Evolutionary conservation across 2,113 vertebrate genomes (phyloP).

Genomic region (Columba janthina): DNA sequence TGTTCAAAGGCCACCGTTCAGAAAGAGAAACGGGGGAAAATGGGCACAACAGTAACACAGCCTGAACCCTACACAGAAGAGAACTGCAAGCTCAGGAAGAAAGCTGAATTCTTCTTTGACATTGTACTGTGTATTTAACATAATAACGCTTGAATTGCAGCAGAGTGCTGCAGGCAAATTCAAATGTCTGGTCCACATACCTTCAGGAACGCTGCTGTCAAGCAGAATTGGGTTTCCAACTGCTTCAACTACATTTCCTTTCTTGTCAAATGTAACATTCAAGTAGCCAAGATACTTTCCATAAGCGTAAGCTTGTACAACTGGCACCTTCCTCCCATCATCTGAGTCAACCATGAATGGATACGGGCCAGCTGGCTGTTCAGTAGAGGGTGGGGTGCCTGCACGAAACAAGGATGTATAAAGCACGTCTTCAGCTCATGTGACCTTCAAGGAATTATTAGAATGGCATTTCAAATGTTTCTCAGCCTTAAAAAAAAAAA

Average conservation of each 20-base stretch:
- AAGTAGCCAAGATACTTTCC: slow-evolving; percentile 92
- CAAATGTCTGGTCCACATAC: slow-evolving; percentile 51
- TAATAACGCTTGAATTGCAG: background rate
- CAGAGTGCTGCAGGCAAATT: background rate
- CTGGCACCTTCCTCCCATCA: slow-evolving; percentile 83
- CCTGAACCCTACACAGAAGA: background rate
- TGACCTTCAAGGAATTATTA: background rate
- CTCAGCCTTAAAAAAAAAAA: background rate
- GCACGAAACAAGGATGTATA: background rate
- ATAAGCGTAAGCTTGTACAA: slow-evolving; percentile 93
- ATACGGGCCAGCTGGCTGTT: slow-evolving; percentile 81
- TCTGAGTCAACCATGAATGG: slow-evolving; percentile 85
- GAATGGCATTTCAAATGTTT: background rate
- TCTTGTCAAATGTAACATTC: slow-evolving; percentile 84
- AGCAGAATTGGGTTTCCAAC: slow-evolving; percentile 92
- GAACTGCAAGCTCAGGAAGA: background rate
- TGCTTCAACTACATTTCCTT: slow-evolving; percentile 80
- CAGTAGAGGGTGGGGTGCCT: slow-evolving; percentile 83
- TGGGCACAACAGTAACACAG: background rate
- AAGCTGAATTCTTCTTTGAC: background rate
- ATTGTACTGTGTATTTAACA: background rate
- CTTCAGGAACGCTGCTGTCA: slow-evolving; percentile 80
- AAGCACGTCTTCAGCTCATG: background rate
- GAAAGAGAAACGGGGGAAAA: background rate
- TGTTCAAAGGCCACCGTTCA: background rate